These are phyloP conservation scores for Valencia hispanica DNA, from an alignment of 2,797 vertebrate species.

Conservation along the genomic window DNA sequence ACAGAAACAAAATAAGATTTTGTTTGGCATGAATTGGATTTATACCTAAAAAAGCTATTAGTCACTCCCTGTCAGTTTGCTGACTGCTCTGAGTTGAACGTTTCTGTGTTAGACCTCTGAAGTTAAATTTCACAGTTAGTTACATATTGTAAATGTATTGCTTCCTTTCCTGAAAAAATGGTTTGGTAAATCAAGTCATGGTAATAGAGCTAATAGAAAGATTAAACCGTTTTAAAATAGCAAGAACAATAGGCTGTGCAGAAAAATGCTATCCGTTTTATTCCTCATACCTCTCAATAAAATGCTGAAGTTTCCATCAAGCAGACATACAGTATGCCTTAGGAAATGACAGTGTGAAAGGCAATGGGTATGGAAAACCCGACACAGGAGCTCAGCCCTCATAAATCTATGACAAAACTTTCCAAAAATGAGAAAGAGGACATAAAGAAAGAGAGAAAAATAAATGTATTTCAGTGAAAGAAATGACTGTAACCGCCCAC, in stretches of 20 bases:
- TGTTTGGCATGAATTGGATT: constrained; percentile 85
- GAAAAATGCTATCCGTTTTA: constrained; percentile 60
- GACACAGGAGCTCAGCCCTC: constrained; percentile 63
- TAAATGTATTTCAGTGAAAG: constrained; percentile 74
- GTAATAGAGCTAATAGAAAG: constrained; percentile 56
- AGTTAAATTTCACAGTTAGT: constrained; percentile 69
- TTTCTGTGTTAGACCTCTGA: constrained; percentile 70
- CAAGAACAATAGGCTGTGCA: constrained; percentile 36
- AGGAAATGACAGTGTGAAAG: constrained; percentile 68
- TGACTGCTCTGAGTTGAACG: constrained; percentile 69
- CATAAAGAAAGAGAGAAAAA: constrained; percentile 52
- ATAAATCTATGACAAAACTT: constrained; percentile 84
- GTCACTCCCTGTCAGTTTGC: constrained; percentile 80
- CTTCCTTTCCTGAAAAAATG: constrained; percentile 48
- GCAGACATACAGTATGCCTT: constrained; percentile 55
- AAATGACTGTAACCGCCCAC: constrained; percentile 80
- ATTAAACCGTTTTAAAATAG: constrained; percentile 46
- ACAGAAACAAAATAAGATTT: constrained; percentile 85
- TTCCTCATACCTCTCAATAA: constrained; percentile 65
- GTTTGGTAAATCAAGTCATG: constrained; percentile 61
- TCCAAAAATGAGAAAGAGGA: constrained; percentile 76
- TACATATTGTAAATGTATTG: constrained; percentile 61
- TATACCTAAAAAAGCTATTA: constrained; percentile 78
- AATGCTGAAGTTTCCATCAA: constrained; percentile 69
- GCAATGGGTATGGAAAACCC: constrained; percentile 71